Percentiles rank a stretch among this genome's conserved stretches.
Conservation (phyloP, 2,888 invertebrate genomes). For the Caenorhabditis doughertyi region DNA sequence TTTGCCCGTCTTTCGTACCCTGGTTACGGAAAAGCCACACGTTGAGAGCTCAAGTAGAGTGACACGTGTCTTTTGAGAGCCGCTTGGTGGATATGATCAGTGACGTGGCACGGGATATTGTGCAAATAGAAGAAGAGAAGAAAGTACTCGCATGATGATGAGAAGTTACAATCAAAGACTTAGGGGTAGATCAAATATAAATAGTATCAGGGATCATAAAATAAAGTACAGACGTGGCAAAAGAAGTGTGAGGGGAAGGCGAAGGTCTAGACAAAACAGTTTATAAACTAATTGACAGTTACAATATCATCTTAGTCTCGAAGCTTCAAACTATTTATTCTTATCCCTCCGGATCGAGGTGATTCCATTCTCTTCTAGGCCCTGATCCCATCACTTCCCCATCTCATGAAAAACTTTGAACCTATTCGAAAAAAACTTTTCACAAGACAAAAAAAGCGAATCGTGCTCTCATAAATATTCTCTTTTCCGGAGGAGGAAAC, state of each 20-base stretch:
- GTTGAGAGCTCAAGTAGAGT: constrained; percentile 30
- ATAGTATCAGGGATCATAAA: constrained; percentile 13
- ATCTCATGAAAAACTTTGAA: background rate
- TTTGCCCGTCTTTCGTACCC: constrained; percentile 18
- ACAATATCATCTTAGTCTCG: too few relatives aligned
- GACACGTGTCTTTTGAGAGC: constrained; percentile 50
- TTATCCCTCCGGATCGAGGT: too few relatives aligned
- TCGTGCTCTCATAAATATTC: constrained; percentile 11
- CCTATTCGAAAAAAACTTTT: background rate
- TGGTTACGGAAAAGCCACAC: background rate
- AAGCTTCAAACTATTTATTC: too few relatives aligned
- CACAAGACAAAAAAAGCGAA: background rate
- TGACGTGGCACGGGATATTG: constrained; percentile 50
- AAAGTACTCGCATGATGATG: constrained; percentile 14
- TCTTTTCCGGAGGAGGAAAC: background rate
- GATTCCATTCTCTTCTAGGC: background rate
- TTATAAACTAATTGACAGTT: too few relatives aligned
- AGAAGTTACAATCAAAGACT: constrained; percentile 15
- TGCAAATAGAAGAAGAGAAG: constrained; percentile 27
- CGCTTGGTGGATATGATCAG: constrained; percentile 14
- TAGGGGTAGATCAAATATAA: background rate
- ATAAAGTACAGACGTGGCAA: constrained; percentile 9
- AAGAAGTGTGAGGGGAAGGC: background rate
- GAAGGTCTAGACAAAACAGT: background rate
- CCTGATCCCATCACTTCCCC: background rate